Evolutionary conservation across 2,113 vertebrate species (phyloP).

Genomic region (Platichthys stellatus): DNA sequence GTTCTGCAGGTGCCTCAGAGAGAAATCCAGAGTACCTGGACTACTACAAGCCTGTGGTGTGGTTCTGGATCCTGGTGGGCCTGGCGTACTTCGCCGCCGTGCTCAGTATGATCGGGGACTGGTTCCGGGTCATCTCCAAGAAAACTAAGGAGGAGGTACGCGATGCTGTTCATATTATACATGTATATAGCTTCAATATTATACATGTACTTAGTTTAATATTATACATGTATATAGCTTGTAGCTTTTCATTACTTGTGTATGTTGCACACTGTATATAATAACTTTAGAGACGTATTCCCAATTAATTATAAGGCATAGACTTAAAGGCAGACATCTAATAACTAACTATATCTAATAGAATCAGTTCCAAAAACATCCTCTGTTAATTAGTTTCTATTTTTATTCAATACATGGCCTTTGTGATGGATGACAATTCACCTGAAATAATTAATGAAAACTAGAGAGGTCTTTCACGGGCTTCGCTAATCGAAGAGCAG

Average conservation of each 20-base stretch:
- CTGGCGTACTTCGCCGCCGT: constrained; percentile 98
- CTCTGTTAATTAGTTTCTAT: too few relatives aligned
- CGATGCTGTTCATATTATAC: neutral
- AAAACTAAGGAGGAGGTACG: constrained; percentile 99
- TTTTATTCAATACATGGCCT: neutral
- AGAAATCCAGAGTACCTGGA: constrained; percentile 87
- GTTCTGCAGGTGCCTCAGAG: constrained; percentile 87
- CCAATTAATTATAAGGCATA: too few relatives aligned
- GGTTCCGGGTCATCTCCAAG: constrained; percentile 97
- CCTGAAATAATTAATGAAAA: constrained; percentile 22
- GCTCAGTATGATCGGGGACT: constrained; percentile 99
- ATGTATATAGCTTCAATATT: too few relatives aligned
- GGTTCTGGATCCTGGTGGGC: constrained; percentile 99
- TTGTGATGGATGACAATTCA: neutral
- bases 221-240: too few relatives aligned
- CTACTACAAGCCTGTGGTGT: constrained; percentile 97
- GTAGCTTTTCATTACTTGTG: too few relatives aligned
- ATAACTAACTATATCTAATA: neutral
- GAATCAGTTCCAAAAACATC: neutral
- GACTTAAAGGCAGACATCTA: neutral
- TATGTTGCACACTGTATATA: too few relatives aligned
- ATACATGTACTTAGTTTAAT: too few relatives aligned
- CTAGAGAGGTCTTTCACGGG: constrained; percentile 5
- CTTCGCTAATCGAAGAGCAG: constrained; percentile 8
- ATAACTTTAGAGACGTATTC: too few relatives aligned